phyloP scores from a whole-genome alignment of 1,140 invertebrate species.

The Euura saliciscinereae region DNA sequence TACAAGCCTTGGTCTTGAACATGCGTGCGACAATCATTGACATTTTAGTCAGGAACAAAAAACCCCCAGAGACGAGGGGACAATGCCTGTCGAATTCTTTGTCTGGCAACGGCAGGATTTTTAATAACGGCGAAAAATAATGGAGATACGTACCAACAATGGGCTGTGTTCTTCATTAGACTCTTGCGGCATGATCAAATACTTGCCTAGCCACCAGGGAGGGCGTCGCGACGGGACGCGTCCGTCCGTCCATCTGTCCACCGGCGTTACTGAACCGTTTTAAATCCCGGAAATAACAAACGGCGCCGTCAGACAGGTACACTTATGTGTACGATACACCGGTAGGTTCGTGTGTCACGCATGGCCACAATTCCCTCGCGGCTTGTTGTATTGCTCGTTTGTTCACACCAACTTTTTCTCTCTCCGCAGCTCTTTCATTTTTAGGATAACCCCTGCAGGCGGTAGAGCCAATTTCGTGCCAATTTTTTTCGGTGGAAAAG shows the following conservation, averaged over 20 bases:
- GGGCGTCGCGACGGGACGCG: background rate
- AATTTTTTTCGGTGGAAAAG: background rate
- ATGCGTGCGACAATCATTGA: slow-evolving; percentile 44
- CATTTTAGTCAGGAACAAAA: slow-evolving; percentile 46
- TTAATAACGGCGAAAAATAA: slow-evolving; percentile 53
- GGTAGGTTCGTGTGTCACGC: background rate
- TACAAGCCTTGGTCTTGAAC: slow-evolving; percentile 15
- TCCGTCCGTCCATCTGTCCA: background rate
- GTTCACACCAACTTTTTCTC: background rate
- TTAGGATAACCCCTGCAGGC: background rate
- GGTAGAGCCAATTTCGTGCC: slow-evolving; percentile 2
- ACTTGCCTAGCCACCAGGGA: slow-evolving; percentile 29
- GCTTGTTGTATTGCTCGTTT: background rate
- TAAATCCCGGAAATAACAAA: slow-evolving; percentile 5
- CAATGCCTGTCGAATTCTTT: slow-evolving; percentile 50
- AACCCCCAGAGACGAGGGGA: slow-evolving; percentile 39
- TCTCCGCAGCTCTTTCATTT: background rate
- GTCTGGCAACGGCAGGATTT: slow-evolving; percentile 41
- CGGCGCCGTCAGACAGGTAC: background rate
- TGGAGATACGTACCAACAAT: slow-evolving; percentile 36
- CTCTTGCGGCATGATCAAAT: slow-evolving; percentile 42
- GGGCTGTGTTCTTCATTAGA: slow-evolving; percentile 47
- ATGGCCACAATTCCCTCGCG: background rate
- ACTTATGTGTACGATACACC: background rate
- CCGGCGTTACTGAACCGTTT: background rate